These are phyloP conservation scores for Drosophila kohkoa DNA, from an alignment of 1,140 invertebrate species.

Conservation along the genomic window DNA sequence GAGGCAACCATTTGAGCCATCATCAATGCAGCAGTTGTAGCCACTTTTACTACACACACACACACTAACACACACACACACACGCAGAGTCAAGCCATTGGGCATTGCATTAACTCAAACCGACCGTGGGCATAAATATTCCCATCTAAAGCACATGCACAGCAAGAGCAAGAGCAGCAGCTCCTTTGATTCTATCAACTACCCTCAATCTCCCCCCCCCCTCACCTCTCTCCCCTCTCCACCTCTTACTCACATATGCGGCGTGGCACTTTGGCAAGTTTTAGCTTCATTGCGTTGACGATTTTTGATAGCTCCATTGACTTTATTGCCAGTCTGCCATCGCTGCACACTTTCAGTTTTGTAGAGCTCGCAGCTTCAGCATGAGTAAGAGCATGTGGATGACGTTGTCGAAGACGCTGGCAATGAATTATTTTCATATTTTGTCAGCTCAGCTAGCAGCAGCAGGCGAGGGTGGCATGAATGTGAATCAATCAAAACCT, in stretches of 20 bases:
- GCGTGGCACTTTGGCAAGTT: slow-evolving; percentile 66
- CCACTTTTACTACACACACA: slow-evolving; percentile 53
- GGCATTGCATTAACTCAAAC: slow-evolving; percentile 72
- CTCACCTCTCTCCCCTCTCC: neutral
- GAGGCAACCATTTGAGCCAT: slow-evolving; percentile 1
- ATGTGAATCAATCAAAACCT: slow-evolving; percentile 23
- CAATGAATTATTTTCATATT: slow-evolving; percentile 82
- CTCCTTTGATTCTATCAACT: slow-evolving; percentile 14
- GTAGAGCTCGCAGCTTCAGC: slow-evolving; percentile 2
- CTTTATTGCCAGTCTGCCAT: slow-evolving; percentile 68
- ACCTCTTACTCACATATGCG: slow-evolving; percentile 36
- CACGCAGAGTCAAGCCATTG: slow-evolving; percentile 13
- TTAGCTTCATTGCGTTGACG: slow-evolving; percentile 72
- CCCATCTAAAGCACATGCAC: slow-evolving; percentile 57
- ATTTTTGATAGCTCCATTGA: slow-evolving; percentile 79
- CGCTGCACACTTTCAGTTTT: slow-evolving; percentile 75
- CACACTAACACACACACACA: slow-evolving; percentile 20
- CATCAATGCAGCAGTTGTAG: slow-evolving; percentile 45
- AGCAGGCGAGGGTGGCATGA: neutral
- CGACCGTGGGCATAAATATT: slow-evolving; percentile 56
- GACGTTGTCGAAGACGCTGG: slow-evolving; percentile 28
- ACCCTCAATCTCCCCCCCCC: neutral
- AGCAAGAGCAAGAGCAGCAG: neutral
- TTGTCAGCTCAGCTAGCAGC: slow-evolving; percentile 23
- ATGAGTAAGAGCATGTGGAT: slow-evolving; percentile 1